phyloP scores from a whole-genome alignment of 2,888 invertebrate species.

The Ectropis crepuscularia region DNA sequence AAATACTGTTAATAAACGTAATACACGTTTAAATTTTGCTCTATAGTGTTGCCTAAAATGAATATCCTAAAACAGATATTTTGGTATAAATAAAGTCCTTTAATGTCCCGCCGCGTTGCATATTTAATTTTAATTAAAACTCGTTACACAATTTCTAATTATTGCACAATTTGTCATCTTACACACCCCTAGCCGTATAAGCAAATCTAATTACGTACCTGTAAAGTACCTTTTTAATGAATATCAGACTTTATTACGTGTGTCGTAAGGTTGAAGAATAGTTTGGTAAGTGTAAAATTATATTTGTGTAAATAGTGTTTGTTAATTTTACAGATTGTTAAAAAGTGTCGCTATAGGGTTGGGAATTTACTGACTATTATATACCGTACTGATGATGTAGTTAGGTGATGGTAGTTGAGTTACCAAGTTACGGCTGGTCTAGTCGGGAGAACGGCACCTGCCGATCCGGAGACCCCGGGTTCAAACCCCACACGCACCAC shows the following conservation, averaged over 20 bases:
- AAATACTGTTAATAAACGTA: no score
- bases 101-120: slow-evolving; percentile 38
- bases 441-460: no score
- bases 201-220: slow-evolving; percentile 18
- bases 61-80: slow-evolving; percentile 34
- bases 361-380: no score
- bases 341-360: no score
- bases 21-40: neutral
- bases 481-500: no score
- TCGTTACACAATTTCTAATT: slow-evolving; percentile 43
- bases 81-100: slow-evolving; percentile 37
- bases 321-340: slow-evolving; percentile 11
- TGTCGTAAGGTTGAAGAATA: neutral
- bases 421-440: no score
- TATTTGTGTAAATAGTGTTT: slow-evolving; percentile 6
- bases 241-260: slow-evolving; percentile 15
- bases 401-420: no score
- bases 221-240: neutral
- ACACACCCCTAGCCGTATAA: slow-evolving; percentile 34
- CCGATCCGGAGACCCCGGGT: no score
- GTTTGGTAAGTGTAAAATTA: neutral
- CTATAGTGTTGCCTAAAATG: slow-evolving; percentile 19
- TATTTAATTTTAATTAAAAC: slow-evolving; percentile 43
- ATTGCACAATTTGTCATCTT: slow-evolving; percentile 44
- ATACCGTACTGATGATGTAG: no score